These are phyloP conservation scores for Cydia strobilella DNA, from an alignment of 1,140 invertebrate species.

Conservation along the genomic window DNA sequence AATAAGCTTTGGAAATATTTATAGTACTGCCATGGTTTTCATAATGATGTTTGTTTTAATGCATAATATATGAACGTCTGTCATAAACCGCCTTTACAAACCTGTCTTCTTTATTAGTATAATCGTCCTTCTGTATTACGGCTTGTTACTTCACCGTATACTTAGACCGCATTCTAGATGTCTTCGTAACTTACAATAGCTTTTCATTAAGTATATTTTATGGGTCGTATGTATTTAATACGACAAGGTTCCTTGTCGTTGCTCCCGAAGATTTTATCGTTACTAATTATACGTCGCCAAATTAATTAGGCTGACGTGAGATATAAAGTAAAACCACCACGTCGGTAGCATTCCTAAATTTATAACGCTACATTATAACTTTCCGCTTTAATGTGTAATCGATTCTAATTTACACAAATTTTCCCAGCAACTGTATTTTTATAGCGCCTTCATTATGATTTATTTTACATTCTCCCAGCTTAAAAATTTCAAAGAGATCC, in stretches of 20 bases:
- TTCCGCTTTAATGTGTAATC: constrained; percentile 27
- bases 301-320: constrained; percentile 39
- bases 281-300: constrained; percentile 42
- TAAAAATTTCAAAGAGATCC: constrained; percentile 10
- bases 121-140: constrained; percentile 14
- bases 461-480: constrained; percentile 42
- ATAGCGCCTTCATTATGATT: constrained; percentile 44
- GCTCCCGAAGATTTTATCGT: constrained; percentile 44
- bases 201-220: background rate
- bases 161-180: background rate
- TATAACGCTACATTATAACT: constrained; percentile 22
- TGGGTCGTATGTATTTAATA: background rate
- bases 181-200: background rate
- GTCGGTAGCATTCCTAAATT: constrained; percentile 32
- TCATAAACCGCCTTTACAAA: constrained; percentile 3
- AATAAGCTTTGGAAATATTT: constrained; percentile 3
- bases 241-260: constrained; percentile 7
- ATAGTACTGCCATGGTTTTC: background rate
- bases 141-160: background rate
- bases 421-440: constrained; percentile 44
- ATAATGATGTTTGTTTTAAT: constrained; percentile 19
- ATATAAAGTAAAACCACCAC: constrained; percentile 29
- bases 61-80: constrained; percentile 12
- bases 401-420: constrained; percentile 38
- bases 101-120: constrained; percentile 14